Conservation (phyloP, 2,888 invertebrate genomes). For the Drosophila subsilvestris region DNA sequence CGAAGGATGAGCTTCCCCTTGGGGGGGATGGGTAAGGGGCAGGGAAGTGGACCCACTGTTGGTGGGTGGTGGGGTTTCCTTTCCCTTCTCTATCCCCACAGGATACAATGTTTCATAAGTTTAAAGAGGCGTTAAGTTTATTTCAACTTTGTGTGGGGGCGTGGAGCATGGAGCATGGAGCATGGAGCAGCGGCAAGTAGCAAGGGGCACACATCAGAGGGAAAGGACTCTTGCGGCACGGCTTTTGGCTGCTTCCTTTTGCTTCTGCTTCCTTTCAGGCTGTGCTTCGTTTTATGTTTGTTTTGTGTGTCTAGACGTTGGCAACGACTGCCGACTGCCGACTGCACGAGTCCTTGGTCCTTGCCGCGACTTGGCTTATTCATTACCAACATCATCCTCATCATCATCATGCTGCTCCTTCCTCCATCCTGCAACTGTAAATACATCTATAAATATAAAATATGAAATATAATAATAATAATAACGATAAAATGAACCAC, state of each 20-base stretch:
- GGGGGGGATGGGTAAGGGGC: neutral
- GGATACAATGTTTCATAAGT: conserved; percentile 70
- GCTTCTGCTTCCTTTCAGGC: conserved; percentile 8
- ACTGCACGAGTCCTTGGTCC: conserved; percentile 15
- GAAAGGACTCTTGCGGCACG: conserved; percentile 23
- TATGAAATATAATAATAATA: conserved; percentile 41
- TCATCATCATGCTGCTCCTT: conserved; percentile 10
- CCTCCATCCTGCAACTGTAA: conserved; percentile 41
- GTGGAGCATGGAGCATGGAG: neutral
- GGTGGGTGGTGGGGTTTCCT: neutral
- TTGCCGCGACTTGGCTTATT: conserved; percentile 60
- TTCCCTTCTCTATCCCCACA: conserved; percentile 4
- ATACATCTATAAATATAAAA: conserved; percentile 68
- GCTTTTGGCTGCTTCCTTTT: conserved; percentile 43
- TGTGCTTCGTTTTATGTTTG: conserved; percentile 58
- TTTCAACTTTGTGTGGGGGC: conserved; percentile 43
- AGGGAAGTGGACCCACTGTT: neutral
- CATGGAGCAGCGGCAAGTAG: conserved; percentile 1
- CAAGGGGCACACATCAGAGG: conserved; percentile 8
- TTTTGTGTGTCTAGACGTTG: conserved; percentile 60
- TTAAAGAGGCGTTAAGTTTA: conserved; percentile 78
- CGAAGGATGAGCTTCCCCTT: neutral
- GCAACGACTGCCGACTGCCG: conserved; percentile 41
- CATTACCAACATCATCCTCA: conserved; percentile 57
- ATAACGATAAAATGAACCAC: conserved; percentile 56